Conservation (phyloP, 92 coral and sea anemone species). For the Metridium senile region DNA sequence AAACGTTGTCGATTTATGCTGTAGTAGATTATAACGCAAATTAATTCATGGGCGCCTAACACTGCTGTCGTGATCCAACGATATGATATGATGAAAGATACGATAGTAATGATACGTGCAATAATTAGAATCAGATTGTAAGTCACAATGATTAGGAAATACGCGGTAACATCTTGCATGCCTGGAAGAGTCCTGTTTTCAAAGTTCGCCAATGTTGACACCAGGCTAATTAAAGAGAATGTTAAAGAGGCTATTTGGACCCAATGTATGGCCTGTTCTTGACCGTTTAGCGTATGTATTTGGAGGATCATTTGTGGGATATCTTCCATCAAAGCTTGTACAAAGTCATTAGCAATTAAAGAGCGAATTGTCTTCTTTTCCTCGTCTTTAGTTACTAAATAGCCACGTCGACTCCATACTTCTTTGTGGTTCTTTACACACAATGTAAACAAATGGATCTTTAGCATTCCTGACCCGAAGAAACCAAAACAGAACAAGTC, state of each 20-base stretch:
- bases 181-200: conserved; percentile 55
- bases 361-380: conserved; percentile 39
- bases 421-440: conserved; percentile 60
- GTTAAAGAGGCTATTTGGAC: conserved; percentile 53
- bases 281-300: conserved; percentile 43
- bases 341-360: conserved; percentile 43
- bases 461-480: conserved; percentile 65
- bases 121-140: conserved; percentile 61
- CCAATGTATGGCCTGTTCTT: conserved; percentile 41
- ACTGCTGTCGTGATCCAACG: conserved; percentile 54
- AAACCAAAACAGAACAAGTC: conserved; percentile 38
- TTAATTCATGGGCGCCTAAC: conserved; percentile 41
- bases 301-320: conserved; percentile 71
- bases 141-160: conserved; percentile 29
- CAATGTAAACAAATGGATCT: conserved; percentile 52
- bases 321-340: conserved; percentile 64
- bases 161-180: conserved; percentile 17
- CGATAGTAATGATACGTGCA: conserved; percentile 64
- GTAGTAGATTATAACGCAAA: conserved; percentile 48
- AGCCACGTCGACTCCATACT: conserved; percentile 57
- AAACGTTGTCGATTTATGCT: conserved; percentile 47
- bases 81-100: conserved; percentile 55
- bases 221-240: conserved; percentile 48
- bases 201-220: conserved; percentile 49
- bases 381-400: conserved; percentile 40